These are phyloP conservation scores for Microcebus tavaratra DNA, from an alignment of 2,113 vertebrate species.

Conservation along the genomic window DNA sequence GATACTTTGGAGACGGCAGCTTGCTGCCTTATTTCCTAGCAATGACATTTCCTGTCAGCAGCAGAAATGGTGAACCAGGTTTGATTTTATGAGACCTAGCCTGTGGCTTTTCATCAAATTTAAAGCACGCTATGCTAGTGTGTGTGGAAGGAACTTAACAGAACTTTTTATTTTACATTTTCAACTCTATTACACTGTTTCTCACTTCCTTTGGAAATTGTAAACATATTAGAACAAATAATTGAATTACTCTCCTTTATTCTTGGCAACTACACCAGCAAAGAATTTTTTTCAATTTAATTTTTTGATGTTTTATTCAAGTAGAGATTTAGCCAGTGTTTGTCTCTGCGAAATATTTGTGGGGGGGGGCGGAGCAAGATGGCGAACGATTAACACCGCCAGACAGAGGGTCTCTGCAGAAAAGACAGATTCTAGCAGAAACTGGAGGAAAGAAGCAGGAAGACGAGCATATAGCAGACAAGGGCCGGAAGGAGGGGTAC, in stretches of 20 bases:
- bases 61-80: background rate
- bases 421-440: too few relatives aligned
- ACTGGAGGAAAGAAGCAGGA: too few relatives aligned
- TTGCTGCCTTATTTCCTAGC: conserved; percentile 41
- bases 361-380: too few relatives aligned
- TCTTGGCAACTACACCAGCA: background rate
- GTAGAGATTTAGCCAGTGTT: background rate
- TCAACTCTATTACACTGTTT: background rate
- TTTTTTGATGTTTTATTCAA: background rate
- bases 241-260: background rate
- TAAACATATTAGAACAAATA: background rate
- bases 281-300: background rate
- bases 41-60: conserved; percentile 71
- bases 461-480: too few relatives aligned
- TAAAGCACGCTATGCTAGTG: background rate
- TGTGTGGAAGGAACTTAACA: background rate
- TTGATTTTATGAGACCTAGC: conserved; percentile 2
- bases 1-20: background rate
- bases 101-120: background rate
- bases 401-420: too few relatives aligned
- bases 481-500: too few relatives aligned
- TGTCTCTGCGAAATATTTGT: too few relatives aligned
- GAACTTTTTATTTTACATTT: background rate
- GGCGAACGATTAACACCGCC: too few relatives aligned
- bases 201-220: background rate